A percentile compares a stretch with the other conserved stretches of the same genome.
Evolutionary conservation across 1,140 invertebrate genomes (phyloP).

Genomic region (Drosophila seguyi): DNA sequence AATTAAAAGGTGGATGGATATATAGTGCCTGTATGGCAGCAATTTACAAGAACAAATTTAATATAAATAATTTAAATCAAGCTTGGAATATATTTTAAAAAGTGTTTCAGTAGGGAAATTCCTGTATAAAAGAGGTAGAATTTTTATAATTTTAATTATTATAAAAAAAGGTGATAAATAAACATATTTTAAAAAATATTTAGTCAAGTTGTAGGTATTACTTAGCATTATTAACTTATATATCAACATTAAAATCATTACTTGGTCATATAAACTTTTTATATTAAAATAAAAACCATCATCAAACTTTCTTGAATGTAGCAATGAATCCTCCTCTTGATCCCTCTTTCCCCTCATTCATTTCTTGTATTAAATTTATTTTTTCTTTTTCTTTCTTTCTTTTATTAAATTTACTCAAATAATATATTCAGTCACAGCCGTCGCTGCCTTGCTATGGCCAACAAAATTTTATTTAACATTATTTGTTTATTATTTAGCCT

Average conservation of each 20-base stretch:
- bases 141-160: neutral
- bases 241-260: too few relatives aligned
- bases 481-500: conserved; percentile 27
- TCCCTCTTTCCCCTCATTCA: neutral
- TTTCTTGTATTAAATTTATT: conserved; percentile 22
- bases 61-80: neutral
- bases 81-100: neutral
- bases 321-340: neutral
- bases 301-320: neutral
- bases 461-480: conserved; percentile 25
- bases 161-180: neutral
- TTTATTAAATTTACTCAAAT: too few relatives aligned
- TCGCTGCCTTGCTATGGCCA: neutral
- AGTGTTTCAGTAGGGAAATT: neutral
- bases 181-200: neutral
- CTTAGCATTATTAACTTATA: neutral
- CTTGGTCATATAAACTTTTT: neutral
- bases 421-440: conserved; percentile 1
- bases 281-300: neutral
- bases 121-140: neutral
- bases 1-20: conserved; percentile 6
- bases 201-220: neutral
- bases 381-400: too few relatives aligned
- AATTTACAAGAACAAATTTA: neutral
- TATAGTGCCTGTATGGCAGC: conserved; percentile 3